These are phyloP conservation scores for Alectoris magna DNA, from an alignment of 2,797 vertebrate species.

Conservation along the genomic window DNA sequence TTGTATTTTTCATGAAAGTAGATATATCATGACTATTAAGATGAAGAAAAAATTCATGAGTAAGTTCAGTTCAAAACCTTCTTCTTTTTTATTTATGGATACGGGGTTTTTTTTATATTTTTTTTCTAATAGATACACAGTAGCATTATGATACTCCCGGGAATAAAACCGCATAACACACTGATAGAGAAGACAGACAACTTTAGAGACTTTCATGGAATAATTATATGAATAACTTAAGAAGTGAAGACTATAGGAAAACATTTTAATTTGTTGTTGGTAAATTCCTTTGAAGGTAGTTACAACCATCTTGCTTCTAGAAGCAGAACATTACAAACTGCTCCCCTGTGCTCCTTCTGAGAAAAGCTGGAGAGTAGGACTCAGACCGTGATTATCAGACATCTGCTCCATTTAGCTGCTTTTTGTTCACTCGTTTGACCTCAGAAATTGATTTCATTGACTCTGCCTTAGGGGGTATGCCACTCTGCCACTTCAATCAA, in stretches of 20 bases:
- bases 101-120: background rate
- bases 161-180: background rate
- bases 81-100: background rate
- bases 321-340: background rate
- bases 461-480: background rate
- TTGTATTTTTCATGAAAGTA: background rate
- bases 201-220: background rate
- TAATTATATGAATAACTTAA: background rate
- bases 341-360: background rate
- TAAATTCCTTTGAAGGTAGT: background rate
- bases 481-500: background rate
- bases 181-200: background rate
- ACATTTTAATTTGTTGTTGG: background rate
- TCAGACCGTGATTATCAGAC: background rate
- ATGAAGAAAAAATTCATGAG: background rate
- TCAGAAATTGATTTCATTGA: slow-evolving; percentile 22
- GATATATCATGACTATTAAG: background rate
- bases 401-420: background rate
- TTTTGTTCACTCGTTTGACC: background rate
- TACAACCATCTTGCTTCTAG: background rate
- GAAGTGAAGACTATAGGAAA: background rate
- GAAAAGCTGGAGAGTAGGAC: background rate
- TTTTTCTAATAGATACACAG: background rate
- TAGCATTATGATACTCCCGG: background rate
- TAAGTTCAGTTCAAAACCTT: background rate